These are phyloP conservation scores for Hesperophylax magnus DNA, from an alignment of 1,140 invertebrate species.

Conservation along the genomic window DNA sequence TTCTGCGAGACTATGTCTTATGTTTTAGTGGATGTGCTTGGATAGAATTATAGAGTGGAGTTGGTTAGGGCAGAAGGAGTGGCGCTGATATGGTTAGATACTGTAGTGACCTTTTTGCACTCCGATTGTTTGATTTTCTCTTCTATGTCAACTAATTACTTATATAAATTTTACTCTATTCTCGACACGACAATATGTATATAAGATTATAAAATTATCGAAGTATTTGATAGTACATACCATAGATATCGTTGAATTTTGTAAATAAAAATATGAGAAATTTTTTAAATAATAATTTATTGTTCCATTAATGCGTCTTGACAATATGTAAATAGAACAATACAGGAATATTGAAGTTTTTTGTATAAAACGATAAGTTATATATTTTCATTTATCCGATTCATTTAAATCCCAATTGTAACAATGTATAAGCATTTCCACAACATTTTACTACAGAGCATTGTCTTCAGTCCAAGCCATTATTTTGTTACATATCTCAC, in stretches of 20 bases:
- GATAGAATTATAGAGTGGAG: conserved; percentile 51
- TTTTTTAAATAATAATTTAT: conserved; percentile 61
- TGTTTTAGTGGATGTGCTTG: conserved; percentile 55
- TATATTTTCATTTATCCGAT: no score
- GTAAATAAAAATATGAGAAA: conserved; percentile 52
- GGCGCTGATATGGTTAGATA: conserved; percentile 40
- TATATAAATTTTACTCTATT: conserved; percentile 67
- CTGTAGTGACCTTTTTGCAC: conserved; percentile 54
- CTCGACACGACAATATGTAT: conserved; percentile 72
- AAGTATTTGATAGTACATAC: conserved; percentile 43
- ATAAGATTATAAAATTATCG: conserved; percentile 66
- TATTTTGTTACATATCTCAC: no score
- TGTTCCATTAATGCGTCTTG: conserved; percentile 69
- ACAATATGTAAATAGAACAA: conserved; percentile 69
- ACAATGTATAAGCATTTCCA: no score
- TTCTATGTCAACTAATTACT: conserved; percentile 56
- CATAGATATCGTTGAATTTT: conserved; percentile 41
- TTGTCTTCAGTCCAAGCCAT: no score
- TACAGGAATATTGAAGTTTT: conserved; percentile 55
- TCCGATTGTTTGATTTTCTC: conserved; percentile 49
- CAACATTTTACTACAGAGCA: no score
- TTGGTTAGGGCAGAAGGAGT: not conserved
- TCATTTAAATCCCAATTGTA: no score
- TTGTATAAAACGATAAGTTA: conserved; percentile 8
- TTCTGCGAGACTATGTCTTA: conserved; percentile 38